Base-by-base conservation (phyloP, 2,888 invertebrate genomes). In the Conomelus anceps region DNA sequence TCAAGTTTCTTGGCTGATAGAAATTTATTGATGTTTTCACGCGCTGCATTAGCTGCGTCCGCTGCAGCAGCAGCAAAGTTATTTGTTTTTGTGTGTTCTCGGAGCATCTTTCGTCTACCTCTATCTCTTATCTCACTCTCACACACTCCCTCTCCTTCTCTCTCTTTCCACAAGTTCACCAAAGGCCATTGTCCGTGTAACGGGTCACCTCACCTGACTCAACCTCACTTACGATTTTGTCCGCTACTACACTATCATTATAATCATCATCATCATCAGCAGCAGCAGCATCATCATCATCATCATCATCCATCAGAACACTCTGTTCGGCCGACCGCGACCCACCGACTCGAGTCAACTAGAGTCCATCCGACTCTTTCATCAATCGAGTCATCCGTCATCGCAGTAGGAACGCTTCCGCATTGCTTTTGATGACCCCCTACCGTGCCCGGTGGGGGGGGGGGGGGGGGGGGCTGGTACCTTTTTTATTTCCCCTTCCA, bases 101-200 rank as follows among this genome's bases (percentile, higher is more conserved):
- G 11, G 26, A 7, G 26, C 11, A 11, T 26, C 26, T 41, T 20
- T 41, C 41, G n/a, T n/a, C 7, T 13, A n/a, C 63, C 63, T 63
- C 11, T 34, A 34, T 41, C 41, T 17, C 41, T 41, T 20, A 41
- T 13, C 17, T 34, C 34, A 6, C 34, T 34, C 11, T 1, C n/a
- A n/a, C 63, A n/a, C 63, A n/a, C 63, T n/a, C 63, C n/a, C 63
- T 3, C 63, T 63, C 63, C 17, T 6, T n/a, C n/a, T n/a, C n/a
- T n/a, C n/a, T n/a, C n/a, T n/a, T n/a, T n/a, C n/a, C n/a, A n/a
- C n/a, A 6, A 34, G 20, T 63, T 63, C 63, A n/a, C 63, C 63
- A 63, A 63, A 63, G 24, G 86, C 86, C 24, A 86, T 86, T 86
- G 86, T 26, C 23, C 86, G 86, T 23, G 86, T 86, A 86, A 86